Evolutionary conservation across 2,797 vertebrate genomes (phyloP).

Genomic region (Pseudocheirus occidentalis): DNA sequence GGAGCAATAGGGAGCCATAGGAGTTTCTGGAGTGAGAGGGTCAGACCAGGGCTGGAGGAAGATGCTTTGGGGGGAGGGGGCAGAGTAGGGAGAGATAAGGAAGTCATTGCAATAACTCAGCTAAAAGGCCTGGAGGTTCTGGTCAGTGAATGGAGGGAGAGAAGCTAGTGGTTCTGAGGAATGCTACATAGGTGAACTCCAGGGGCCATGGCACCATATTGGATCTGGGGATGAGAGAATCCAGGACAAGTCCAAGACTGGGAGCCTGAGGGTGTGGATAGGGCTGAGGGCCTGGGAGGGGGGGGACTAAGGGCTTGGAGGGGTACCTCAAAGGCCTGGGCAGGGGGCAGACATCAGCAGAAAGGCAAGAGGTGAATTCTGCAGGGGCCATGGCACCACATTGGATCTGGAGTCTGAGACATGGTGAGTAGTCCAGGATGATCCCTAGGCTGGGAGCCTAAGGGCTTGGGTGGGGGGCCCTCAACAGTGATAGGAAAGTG

Average conservation of each 20-base stretch:
- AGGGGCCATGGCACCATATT: background rate
- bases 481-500: background rate
- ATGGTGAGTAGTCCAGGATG: too few relatives aligned
- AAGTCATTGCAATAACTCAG: background rate
- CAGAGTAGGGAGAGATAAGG: background rate
- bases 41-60: background rate
- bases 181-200: background rate
- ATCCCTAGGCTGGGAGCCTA: background rate
- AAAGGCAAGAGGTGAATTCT: too few relatives aligned
- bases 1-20: background rate
- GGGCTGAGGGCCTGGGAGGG: too few relatives aligned
- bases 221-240: too few relatives aligned
- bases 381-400: too few relatives aligned
- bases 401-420: too few relatives aligned
- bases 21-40: background rate
- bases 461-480: background rate
- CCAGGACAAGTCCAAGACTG: too few relatives aligned
- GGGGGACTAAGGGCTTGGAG: too few relatives aligned
- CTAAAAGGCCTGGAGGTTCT: too few relatives aligned
- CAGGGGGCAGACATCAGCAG: too few relatives aligned
- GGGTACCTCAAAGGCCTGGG: too few relatives aligned
- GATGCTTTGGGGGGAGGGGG: background rate
- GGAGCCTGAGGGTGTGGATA: too few relatives aligned
- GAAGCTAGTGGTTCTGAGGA: background rate
- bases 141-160: background rate